Percentiles rank a stretch among this genome's conserved stretches.
phyloP scores from a whole-genome alignment of 2,113 vertebrate species.

The Corvus moneduloides region DNA sequence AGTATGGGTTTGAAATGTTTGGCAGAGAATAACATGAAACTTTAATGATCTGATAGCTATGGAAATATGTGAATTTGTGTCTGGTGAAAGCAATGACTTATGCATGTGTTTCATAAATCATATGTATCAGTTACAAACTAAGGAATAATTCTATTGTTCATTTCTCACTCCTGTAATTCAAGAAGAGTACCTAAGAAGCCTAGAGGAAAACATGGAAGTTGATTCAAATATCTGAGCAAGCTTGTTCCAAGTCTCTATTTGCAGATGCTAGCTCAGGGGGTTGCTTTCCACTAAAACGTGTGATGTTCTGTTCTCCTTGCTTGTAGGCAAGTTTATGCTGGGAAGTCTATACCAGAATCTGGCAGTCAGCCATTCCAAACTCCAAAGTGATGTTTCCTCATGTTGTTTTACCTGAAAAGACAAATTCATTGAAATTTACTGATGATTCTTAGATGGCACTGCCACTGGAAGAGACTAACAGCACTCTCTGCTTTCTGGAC shows the following conservation, averaged over 20 bases:
- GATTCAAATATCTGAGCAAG: neutral
- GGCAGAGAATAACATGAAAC: neutral
- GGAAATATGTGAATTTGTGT: neutral
- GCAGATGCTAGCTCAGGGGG: neutral
- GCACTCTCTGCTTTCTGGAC: neutral
- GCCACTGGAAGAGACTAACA: neutral
- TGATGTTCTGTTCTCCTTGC: neutral
- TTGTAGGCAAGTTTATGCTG: neutral
- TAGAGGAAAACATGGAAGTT: neutral
- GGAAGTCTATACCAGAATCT: neutral
- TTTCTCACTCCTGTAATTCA: neutral
- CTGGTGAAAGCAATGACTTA: neutral
- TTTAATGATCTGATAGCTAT: neutral
- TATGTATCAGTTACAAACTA: neutral
- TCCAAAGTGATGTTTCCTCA: neutral
- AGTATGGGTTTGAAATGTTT: neutral
- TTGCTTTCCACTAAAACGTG: neutral
- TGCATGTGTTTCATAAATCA: neutral
- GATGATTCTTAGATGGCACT: neutral
- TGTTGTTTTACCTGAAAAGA: neutral
- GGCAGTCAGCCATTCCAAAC: neutral
- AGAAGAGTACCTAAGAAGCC: neutral
- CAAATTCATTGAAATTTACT: neutral
- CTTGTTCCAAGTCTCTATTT: neutral
- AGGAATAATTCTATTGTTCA: neutral